Percentiles rank a stretch among this genome's conserved stretches.
Conservation (phyloP, 35 echinoderm and acorn worm genomes). For the Heliocidaris tuberculata region DNA sequence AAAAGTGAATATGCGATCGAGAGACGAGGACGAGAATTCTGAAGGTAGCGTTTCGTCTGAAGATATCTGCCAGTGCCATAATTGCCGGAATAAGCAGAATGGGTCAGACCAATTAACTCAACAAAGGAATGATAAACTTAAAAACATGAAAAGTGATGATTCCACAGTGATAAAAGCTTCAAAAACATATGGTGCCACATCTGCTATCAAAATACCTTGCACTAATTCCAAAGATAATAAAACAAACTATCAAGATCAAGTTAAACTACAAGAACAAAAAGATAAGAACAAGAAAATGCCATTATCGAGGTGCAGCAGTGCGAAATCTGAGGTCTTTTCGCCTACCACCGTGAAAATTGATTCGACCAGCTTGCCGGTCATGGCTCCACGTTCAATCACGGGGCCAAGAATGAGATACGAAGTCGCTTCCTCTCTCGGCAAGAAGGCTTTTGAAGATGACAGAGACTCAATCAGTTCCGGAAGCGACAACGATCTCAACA, state of each 20-base stretch:
- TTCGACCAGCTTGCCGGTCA: background rate
- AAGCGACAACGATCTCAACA: background rate
- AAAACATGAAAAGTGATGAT: background rate
- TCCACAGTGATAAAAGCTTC: background rate
- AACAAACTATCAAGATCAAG: background rate
- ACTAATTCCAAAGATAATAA: background rate
- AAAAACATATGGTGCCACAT: background rate
- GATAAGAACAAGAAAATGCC: background rate
- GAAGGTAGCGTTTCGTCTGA: background rate
- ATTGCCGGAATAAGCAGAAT: background rate
- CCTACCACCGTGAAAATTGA: background rate
- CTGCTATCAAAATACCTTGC: background rate
- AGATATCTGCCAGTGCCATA: background rate
- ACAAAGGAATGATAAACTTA: background rate
- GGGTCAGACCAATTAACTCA: background rate
- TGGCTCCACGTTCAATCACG: background rate
- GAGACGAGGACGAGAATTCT: background rate
- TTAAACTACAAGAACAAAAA: background rate
- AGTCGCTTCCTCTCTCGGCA: background rate
- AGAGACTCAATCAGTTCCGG: background rate
- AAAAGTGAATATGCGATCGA: background rate
- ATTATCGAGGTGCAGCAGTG: background rate
- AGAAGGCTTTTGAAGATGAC: background rate
- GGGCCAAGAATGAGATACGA: background rate
- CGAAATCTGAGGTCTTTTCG: background rate